phyloP scores from a whole-genome alignment of 2,888 invertebrate genomes.

The Phragmatobia fuliginosa region DNA sequence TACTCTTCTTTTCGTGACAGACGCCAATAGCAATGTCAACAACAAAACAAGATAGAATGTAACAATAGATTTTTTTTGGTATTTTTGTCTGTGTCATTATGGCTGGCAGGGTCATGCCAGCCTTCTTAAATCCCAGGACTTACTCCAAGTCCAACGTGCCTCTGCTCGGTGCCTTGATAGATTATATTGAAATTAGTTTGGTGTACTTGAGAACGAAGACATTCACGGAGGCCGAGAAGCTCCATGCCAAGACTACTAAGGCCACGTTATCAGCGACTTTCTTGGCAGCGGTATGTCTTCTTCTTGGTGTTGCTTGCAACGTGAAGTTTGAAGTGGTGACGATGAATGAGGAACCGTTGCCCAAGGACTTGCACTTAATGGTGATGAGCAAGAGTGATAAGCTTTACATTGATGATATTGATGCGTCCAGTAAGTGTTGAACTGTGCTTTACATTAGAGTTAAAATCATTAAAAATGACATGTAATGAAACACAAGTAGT shows the following conservation, averaged over 20 bases:
- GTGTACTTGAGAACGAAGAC: slow-evolving; percentile 65
- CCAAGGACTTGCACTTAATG: slow-evolving; percentile 75
- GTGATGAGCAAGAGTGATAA: slow-evolving; percentile 76
- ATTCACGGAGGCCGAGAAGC: slow-evolving; percentile 65
- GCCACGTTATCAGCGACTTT: slow-evolving; percentile 68
- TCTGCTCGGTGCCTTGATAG: slow-evolving; percentile 72
- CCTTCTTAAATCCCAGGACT: slow-evolving; percentile 61
- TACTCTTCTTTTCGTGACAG: background rate
- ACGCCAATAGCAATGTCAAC: slow-evolving; percentile 5
- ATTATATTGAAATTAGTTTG: slow-evolving; percentile 71
- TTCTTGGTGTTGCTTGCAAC: slow-evolving; percentile 70
- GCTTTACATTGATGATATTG: slow-evolving; percentile 78
- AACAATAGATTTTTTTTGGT: slow-evolving; percentile 1
- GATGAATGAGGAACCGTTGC: slow-evolving; percentile 64
- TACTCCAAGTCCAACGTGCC: slow-evolving; percentile 72
- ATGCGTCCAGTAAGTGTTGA: slow-evolving; percentile 71
- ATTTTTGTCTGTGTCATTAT: slow-evolving; percentile 12
- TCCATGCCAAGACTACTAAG: slow-evolving; percentile 60
- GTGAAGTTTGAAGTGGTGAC: slow-evolving; percentile 80
- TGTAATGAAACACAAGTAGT: too few relatives aligned
- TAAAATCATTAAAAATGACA: too few relatives aligned
- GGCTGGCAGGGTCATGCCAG: slow-evolving; percentile 9
- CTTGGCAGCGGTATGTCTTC: slow-evolving; percentile 65
- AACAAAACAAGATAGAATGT: slow-evolving; percentile 14
- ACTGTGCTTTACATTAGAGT: too few relatives aligned